Percentiles rank a stretch among this genome's conserved stretches.
phyloP scores from a whole-genome alignment of 2,797 vertebrate species.

The Arctocebus calabarensis region DNA sequence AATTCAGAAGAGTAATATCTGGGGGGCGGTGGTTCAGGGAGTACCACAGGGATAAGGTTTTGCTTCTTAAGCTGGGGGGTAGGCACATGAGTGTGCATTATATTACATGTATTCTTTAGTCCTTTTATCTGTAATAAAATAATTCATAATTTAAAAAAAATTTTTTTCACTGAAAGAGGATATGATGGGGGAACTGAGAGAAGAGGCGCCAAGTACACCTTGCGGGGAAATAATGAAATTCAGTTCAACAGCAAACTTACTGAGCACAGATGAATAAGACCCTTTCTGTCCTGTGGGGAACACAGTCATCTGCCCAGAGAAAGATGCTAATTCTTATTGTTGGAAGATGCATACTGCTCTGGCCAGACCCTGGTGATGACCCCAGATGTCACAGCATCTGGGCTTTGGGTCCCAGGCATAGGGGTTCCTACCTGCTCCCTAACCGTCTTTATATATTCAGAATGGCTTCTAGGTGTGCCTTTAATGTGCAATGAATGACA shows the following conservation, averaged over 20 bases:
- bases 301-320: not conserved
- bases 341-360: not conserved
- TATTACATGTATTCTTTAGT: not conserved
- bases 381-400: not conserved
- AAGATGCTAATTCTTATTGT: not conserved
- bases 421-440: not conserved
- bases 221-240: not conserved
- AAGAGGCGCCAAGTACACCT: not conserved
- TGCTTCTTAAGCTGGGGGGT: not conserved
- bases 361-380: not conserved
- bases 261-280: not conserved
- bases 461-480: not conserved
- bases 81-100: not conserved
- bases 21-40: not conserved
- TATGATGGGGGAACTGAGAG: not conserved
- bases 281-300: not conserved
- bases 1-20: not conserved
- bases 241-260: not conserved
- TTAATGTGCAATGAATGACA: not conserved
- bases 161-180: conserved; percentile 9
- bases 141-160: not conserved
- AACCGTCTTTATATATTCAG: not conserved
- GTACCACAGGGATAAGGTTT: not conserved
- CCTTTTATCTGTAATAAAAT: conserved; percentile 24
- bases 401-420: not conserved